These are phyloP conservation scores for Bombus terrestris DNA, from an alignment of 1,140 invertebrate genomes.

Conservation along the genomic window DNA sequence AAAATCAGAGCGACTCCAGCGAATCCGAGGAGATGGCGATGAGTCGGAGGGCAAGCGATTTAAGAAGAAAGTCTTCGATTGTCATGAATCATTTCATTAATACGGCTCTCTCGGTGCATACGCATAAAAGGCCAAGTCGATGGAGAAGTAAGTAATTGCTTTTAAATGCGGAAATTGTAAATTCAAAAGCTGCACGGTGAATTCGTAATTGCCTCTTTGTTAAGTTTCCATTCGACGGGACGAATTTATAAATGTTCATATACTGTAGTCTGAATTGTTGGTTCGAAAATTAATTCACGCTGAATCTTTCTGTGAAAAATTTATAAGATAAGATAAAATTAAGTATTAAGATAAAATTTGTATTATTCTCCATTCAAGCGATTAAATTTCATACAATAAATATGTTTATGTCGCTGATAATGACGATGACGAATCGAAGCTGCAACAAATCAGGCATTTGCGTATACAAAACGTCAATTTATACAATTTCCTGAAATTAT, in stretches of 20 bases:
- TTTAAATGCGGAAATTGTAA: neutral
- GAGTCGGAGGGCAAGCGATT: constrained; percentile 69
- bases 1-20: constrained; percentile 72
- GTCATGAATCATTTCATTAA: constrained; percentile 84
- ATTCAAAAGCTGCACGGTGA: neutral
- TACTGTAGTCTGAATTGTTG: too few species aligned
- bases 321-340: neutral
- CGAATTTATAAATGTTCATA: neutral
- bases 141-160: constrained; percentile 82
- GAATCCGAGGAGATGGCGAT: constrained; percentile 74
- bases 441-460: too few species aligned
- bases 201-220: neutral
- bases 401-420: too few species aligned
- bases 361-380: neutral
- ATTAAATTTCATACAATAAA: neutral
- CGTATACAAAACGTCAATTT: neutral
- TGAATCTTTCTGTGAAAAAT: neutral
- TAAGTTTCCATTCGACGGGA: neutral
- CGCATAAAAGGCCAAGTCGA: constrained; percentile 74
- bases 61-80: constrained; percentile 79
- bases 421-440: neutral
- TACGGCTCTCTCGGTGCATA: constrained; percentile 78
- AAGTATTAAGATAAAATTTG: neutral
- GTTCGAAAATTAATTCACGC: neutral
- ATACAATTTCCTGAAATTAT: neutral